phyloP scores from a whole-genome alignment of 2,888 invertebrate genomes.

The Tinea pellionella region DNA sequence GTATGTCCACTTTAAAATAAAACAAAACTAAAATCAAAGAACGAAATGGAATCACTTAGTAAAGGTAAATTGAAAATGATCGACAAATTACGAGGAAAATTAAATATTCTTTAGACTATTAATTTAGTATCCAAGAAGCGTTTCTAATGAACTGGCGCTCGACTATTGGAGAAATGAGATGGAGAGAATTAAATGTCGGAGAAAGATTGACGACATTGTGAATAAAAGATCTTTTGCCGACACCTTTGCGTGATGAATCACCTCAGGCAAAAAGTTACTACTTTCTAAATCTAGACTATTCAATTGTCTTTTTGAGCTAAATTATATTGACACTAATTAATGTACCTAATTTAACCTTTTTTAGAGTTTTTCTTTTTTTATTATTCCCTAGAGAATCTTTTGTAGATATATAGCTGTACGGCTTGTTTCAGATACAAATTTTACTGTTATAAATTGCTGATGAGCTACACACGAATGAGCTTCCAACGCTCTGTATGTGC shows the following conservation, averaged over 20 bases:
- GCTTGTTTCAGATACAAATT: too few relatives aligned
- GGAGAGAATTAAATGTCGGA: not conserved
- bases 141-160: not conserved
- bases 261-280: not conserved
- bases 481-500: too few relatives aligned
- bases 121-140: not conserved
- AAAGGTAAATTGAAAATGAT: not conserved
- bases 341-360: too few relatives aligned
- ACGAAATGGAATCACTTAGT: not conserved
- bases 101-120: not conserved
- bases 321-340: too few relatives aligned
- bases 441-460: too few relatives aligned
- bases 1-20: too few relatives aligned
- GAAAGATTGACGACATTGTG: slow-evolving; percentile 7
- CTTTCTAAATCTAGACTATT: not conserved
- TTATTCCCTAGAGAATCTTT: too few relatives aligned
- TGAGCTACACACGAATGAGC: too few relatives aligned
- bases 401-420: too few relatives aligned
- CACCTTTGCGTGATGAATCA: not conserved
- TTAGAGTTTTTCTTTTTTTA: too few relatives aligned
- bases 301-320: too few relatives aligned
- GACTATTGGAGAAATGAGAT: not conserved
- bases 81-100: not conserved
- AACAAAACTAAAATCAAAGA: too few relatives aligned
- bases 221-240: slow-evolving; percentile 3